A percentile compares a stretch with the other conserved stretches of the same genome.
Conservation (phyloP, 2,888 invertebrate genomes). For the Prenolepis imparis region DNA sequence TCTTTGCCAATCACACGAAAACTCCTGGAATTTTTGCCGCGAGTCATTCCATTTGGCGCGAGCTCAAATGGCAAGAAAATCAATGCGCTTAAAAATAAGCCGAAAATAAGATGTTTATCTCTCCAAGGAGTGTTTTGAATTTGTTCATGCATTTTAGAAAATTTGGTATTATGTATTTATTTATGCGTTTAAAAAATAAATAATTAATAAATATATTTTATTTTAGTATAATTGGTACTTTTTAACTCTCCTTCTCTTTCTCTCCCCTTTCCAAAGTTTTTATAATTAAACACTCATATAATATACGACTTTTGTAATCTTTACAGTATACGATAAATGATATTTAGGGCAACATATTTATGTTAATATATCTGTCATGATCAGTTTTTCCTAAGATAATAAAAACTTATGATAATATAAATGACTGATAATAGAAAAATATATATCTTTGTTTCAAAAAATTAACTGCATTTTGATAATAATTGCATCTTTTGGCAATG, state of each 20-base stretch:
- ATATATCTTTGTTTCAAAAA: not conserved
- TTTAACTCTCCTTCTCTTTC: not conserved
- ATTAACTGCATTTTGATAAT: not conserved
- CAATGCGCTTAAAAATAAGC: constrained; percentile 40
- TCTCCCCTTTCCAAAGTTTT: not conserved
- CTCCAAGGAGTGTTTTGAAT: not conserved
- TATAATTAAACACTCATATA: not conserved
- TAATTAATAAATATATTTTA: not conserved
- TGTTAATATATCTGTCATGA: not conserved
- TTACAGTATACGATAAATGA: not conserved
- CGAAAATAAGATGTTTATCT: constrained; percentile 49
- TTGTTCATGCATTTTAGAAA: not conserved
- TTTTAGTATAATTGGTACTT: not conserved
- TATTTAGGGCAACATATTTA: not conserved
- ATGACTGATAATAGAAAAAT: not conserved
- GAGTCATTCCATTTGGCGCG: constrained; percentile 42
- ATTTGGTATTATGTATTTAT: too few species aligned
- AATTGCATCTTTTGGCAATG: not conserved
- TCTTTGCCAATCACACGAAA: constrained; percentile 37
- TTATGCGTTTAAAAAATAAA: too few species aligned
- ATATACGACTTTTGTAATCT: not conserved
- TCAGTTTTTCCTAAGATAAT: not conserved
- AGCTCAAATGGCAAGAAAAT: constrained; percentile 37
- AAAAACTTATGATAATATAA: not conserved
- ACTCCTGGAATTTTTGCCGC: constrained; percentile 28